phyloP scores from a whole-genome alignment of 2,797 vertebrate species.

The Channallabes apus region DNA sequence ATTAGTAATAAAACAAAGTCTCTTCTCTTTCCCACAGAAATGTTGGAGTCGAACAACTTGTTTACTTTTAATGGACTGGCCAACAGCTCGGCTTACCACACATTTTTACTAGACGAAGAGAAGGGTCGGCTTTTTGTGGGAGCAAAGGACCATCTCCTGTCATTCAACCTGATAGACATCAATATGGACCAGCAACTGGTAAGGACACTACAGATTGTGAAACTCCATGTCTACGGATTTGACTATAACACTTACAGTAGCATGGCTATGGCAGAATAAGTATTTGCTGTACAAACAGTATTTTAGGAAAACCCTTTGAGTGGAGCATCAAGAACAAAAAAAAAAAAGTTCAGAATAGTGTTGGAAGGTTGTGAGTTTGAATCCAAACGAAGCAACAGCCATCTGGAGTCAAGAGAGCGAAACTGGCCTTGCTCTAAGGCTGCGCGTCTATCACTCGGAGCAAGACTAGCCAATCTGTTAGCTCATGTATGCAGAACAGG shows the following conservation, averaged over 20 bases:
- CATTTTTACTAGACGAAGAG: constrained; percentile 95
- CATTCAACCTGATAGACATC: constrained; percentile 94
- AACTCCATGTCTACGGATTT: background rate
- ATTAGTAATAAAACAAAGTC: constrained; percentile 20
- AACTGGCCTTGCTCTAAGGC: background rate
- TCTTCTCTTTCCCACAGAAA: constrained; percentile 80
- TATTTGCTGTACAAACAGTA: background rate
- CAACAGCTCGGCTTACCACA: constrained; percentile 95
- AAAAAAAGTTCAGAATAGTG: no score
- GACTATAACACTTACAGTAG: background rate
- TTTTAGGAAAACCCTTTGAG: background rate
- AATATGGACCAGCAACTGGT: constrained; percentile 93
- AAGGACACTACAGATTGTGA: constrained; percentile 44
- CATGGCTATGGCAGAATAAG: no score
- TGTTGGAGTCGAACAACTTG: constrained; percentile 94
- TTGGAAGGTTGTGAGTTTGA: background rate
- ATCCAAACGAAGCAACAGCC: background rate
- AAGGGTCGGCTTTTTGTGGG: constrained; percentile 90
- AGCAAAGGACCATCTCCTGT: constrained; percentile 96
- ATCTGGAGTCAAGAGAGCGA: background rate
- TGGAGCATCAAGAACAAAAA: background rate
- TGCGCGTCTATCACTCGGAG: background rate
- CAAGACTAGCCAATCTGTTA: background rate
- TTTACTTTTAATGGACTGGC: constrained; percentile 88
- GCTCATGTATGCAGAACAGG: background rate